phyloP scores from a whole-genome alignment of 2,888 invertebrate species.

The Boloria euphrosyne region DNA sequence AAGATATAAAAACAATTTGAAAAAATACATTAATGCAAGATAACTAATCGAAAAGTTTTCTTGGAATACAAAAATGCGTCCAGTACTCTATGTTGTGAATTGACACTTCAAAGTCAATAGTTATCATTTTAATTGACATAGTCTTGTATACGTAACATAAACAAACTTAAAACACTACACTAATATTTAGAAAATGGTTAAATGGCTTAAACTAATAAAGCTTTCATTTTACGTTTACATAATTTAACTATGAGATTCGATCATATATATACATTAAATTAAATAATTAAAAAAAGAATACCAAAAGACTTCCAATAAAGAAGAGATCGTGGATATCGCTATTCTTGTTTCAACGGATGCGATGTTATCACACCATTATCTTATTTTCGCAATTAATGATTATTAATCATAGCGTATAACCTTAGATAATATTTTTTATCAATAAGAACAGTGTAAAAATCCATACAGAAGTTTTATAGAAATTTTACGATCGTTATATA shows the following conservation, averaged over 20 bases:
- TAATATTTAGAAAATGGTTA: conserved; percentile 28
- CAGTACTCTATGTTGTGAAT: not conserved
- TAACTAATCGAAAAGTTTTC: not conserved
- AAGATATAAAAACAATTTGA: too few relatives aligned
- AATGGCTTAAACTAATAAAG: conserved; percentile 71
- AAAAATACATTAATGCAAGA: too few relatives aligned
- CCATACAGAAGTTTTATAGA: too few relatives aligned
- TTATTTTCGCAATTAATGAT: too few relatives aligned
- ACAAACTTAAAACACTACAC: conserved; percentile 18
- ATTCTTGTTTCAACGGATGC: not conserved
- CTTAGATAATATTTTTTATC: too few relatives aligned
- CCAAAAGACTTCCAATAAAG: conserved; percentile 17
- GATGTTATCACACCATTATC: not conserved
- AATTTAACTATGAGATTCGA: conserved; percentile 62
- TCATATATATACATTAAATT: conserved; percentile 47
- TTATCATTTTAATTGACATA: conserved; percentile 20
- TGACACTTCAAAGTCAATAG: not conserved
- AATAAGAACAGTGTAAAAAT: too few relatives aligned
- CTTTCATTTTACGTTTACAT: conserved; percentile 64
- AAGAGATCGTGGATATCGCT: conserved; percentile 23
- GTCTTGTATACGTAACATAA: conserved; percentile 9
- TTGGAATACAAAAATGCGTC: not conserved
- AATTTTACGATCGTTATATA: too few relatives aligned
- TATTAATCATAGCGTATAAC: too few relatives aligned
- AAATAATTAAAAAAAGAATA: conserved; percentile 23